These are phyloP conservation scores for Sciurus carolinensis DNA, from an alignment of 2,797 vertebrate genomes.

Conservation along the genomic window DNA sequence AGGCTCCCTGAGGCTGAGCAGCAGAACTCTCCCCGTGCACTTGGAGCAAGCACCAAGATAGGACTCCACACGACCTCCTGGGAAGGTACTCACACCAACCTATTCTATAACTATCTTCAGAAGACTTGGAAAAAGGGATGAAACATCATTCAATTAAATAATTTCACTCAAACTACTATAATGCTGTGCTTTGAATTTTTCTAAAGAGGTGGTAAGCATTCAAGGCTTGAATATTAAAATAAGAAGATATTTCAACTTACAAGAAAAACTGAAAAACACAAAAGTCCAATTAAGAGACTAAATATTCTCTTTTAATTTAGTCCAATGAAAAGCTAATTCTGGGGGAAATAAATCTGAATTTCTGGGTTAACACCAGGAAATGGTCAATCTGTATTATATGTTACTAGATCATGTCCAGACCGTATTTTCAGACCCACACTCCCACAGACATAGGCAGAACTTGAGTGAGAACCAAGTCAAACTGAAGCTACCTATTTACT, in stretches of 20 bases:
- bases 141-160: not conserved
- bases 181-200: not conserved
- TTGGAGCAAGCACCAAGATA: not conserved
- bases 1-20: not conserved
- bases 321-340: conserved; percentile 23
- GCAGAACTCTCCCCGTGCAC: not conserved
- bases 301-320: not conserved
- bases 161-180: not conserved
- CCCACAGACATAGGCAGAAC: not conserved
- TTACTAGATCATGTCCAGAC: not conserved
- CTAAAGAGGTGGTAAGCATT: not conserved
- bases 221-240: not conserved
- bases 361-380: not conserved
- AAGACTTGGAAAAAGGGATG: not conserved
- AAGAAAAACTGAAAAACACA: not conserved
- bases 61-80: not conserved
- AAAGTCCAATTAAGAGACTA: not conserved
- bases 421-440: not conserved
- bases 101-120: not conserved
- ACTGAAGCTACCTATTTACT: not conserved
- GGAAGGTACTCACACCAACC: not conserved
- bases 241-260: not conserved
- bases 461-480: not conserved
- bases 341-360: not conserved
- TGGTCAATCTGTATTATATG: too few relatives aligned